These are phyloP conservation scores for Danio kyathit DNA, from an alignment of 2,797 vertebrate genomes.

Conservation along the genomic window DNA sequence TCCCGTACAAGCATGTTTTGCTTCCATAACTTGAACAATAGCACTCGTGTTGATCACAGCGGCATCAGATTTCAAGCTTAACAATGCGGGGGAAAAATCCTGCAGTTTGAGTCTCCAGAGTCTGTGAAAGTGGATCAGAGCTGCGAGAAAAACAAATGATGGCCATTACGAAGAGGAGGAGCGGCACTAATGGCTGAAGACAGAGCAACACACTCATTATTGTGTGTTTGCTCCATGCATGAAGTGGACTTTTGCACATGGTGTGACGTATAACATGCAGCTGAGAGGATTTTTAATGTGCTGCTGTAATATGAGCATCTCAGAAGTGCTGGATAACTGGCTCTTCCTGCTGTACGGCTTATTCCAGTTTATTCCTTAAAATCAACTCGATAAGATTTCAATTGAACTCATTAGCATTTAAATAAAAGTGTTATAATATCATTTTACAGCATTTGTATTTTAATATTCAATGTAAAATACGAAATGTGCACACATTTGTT, in stretches of 20 bases:
- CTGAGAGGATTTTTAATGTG: neutral
- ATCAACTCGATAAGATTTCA: no score
- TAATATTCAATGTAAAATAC: no score
- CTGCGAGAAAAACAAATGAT: slow-evolving; percentile 30
- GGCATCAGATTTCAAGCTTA: slow-evolving; percentile 17
- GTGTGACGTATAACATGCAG: neutral
- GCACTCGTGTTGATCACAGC: neutral
- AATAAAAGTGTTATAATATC: no score
- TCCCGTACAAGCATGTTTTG: no score
- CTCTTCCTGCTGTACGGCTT: neutral
- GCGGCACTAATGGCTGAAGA: neutral
- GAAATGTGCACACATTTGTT: no score
- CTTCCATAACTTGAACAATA: neutral
- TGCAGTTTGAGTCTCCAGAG: slow-evolving; percentile 17
- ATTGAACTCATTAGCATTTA: no score
- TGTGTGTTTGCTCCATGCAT: slow-evolving; percentile 7
- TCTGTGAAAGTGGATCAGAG: slow-evolving; percentile 31
- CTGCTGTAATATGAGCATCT: neutral
- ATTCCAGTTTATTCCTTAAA: neutral
- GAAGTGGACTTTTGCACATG: neutral
- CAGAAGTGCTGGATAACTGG: neutral
- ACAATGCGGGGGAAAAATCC: neutral
- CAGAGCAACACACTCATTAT: slow-evolving; percentile 25
- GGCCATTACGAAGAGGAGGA: slow-evolving; percentile 30
- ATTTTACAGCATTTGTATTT: no score